Conservation (phyloP, 2,113 vertebrate genomes). For the Picathartes gymnocephalus region DNA sequence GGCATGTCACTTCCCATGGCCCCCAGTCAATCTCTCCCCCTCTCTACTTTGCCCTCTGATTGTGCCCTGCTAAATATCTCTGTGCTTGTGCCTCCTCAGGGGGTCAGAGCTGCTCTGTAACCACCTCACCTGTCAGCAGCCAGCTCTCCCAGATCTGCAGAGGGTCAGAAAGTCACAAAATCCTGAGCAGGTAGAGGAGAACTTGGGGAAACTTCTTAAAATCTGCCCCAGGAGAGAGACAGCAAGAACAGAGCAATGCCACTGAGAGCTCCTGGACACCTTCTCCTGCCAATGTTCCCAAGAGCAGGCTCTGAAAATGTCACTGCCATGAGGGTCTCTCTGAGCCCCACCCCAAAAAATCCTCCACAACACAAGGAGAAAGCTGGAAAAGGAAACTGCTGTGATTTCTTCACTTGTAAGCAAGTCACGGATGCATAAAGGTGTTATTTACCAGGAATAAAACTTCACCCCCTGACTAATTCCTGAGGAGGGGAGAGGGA, state of each 20-base stretch:
- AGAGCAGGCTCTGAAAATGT: not conserved
- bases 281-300: not conserved
- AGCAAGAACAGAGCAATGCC: not conserved
- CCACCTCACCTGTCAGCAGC: not conserved
- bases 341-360: not conserved
- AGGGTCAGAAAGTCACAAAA: not conserved
- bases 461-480: not conserved
- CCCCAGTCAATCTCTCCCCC: not conserved
- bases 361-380: not conserved
- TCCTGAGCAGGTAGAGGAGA: not conserved
- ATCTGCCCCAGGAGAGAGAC: not conserved
- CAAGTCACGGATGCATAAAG: not conserved
- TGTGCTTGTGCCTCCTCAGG: not conserved
- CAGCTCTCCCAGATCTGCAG: not conserved
- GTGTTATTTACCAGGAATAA: not conserved
- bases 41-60: not conserved
- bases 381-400: not conserved
- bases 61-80: not conserved
- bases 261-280: not conserved
- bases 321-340: not conserved
- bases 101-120: not conserved
- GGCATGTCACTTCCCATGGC: not conserved
- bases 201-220: not conserved
- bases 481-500: not conserved
- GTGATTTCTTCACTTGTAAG: not conserved